Base-by-base conservation (phyloP, 1,140 invertebrate species). In the Drosophila parvula region DNA sequence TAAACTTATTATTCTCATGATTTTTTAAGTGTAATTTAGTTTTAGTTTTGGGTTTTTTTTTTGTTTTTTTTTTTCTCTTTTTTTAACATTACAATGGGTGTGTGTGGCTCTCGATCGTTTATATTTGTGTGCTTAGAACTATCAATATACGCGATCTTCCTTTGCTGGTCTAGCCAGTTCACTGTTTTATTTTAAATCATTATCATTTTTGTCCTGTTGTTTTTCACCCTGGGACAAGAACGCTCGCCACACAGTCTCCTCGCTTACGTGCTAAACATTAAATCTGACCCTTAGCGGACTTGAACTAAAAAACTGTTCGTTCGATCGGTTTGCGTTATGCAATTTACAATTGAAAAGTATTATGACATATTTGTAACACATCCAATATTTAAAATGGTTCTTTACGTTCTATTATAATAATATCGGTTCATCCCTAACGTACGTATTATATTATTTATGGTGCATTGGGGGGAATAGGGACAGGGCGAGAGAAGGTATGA, bases 401-500 rank as follows among this genome's bases (percentile, higher is more conserved):
- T 40, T 85, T 82, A 79, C 36, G 55, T 47, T 77, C 53, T 74
- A 68, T 63, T 71, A 62, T 86, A 56, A 75, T 85, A 85, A 85
- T 85, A 85, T 85, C 82, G 78, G 65, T 88, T 85, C 79, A 75
- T 60, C 82, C 71, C 50, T 82, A 82, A 82, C 69, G 57, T 86
- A 53, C n/a, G 34, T 55, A 55, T 55, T 36, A 5, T 36, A 76
- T 64, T 59, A 63, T 40, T 67, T 62, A 60, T 68, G 57, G 68
- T 84, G 79, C 62, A 64, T 75, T 53, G 22, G 53, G 36, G 58
- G 27, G 32, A 53, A 53, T 5, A 30, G 28, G 55, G 58, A 40
- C 18, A 22, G 70, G 45, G 14, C 40, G 59, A 48, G 36, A 60
- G 45, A 81, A 57, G 22, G 22, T 22, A 22, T 2, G 38, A 59